Percentiles rank a stretch among this genome's conserved stretches.
Conservation (phyloP, 2,113 vertebrate genomes). For the Pristiophorus japonicus region DNA sequence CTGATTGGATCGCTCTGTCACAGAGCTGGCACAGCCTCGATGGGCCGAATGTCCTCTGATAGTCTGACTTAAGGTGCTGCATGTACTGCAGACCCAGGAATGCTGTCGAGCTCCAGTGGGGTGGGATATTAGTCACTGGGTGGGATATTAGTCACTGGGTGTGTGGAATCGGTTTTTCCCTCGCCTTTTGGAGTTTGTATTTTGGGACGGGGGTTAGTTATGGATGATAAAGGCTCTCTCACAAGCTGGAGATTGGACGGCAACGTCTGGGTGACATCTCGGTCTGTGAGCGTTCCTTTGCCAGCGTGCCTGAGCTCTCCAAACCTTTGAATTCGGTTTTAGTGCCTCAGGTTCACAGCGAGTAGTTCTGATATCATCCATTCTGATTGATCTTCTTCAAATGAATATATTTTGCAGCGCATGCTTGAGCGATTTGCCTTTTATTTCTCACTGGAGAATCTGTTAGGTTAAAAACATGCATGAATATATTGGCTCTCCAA, state of each 20-base stretch:
- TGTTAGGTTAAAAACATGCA: no score
- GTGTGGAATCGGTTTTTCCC: not conserved
- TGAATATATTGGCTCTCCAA: not conserved
- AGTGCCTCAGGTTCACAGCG: not conserved
- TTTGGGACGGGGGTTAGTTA: not conserved
- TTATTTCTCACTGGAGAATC: no score
- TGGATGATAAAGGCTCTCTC: no score
- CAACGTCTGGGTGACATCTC: not conserved
- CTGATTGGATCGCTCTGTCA: no score
- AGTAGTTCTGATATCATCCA: not conserved
- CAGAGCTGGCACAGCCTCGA: no score
- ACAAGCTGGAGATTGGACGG: not conserved
- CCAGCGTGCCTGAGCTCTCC: not conserved
- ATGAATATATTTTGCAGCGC: not conserved
- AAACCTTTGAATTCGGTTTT: not conserved
- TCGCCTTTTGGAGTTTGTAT: not conserved
- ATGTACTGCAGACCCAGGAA: not conserved
- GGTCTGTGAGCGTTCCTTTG: not conserved
- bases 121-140: not conserved
- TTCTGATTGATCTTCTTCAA: not conserved
- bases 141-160: not conserved
- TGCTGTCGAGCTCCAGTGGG: not conserved
- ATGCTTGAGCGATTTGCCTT: no score
- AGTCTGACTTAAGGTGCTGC: not conserved
- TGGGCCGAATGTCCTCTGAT: no score